These are phyloP conservation scores for Idris sp. DNA, from an alignment of 1,140 invertebrate species.

Conservation along the genomic window DNA sequence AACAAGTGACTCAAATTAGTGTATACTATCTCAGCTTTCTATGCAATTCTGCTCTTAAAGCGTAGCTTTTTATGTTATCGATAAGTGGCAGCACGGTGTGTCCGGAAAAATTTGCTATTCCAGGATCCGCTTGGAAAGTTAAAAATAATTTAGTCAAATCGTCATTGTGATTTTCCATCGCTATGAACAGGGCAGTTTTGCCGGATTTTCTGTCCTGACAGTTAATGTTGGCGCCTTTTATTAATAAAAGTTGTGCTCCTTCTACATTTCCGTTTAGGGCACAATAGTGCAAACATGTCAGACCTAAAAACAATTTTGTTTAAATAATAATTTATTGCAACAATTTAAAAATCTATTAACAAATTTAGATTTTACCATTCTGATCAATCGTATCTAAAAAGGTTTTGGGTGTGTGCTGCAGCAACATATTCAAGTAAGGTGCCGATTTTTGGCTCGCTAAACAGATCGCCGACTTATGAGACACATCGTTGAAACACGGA, in stretches of 20 bases:
- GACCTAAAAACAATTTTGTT: constrained; percentile 40
- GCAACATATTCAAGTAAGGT: neutral
- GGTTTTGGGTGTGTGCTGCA: neutral
- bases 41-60: constrained; percentile 21
- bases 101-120: constrained; percentile 47
- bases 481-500: constrained; percentile 34
- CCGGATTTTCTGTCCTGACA: constrained; percentile 56
- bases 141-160: constrained; percentile 31
- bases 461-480: constrained; percentile 65
- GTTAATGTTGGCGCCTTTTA: constrained; percentile 50
- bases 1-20: too few relatives aligned
- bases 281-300: constrained; percentile 56
- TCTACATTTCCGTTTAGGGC: constrained; percentile 40
- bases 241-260: constrained; percentile 18
- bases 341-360: too few relatives aligned
- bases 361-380: constrained; percentile 19
- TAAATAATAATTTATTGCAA: too few relatives aligned
- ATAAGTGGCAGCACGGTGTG: constrained; percentile 50
- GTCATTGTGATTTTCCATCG: constrained; percentile 48
- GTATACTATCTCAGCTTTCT: constrained; percentile 30
- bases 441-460: constrained; percentile 64
- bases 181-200: constrained; percentile 59
- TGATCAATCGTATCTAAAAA: neutral
- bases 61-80: constrained; percentile 35
- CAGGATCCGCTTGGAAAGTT: constrained; percentile 30